phyloP scores from a whole-genome alignment of 2,113 vertebrate genomes.

The Peromyscus maniculatus region DNA sequence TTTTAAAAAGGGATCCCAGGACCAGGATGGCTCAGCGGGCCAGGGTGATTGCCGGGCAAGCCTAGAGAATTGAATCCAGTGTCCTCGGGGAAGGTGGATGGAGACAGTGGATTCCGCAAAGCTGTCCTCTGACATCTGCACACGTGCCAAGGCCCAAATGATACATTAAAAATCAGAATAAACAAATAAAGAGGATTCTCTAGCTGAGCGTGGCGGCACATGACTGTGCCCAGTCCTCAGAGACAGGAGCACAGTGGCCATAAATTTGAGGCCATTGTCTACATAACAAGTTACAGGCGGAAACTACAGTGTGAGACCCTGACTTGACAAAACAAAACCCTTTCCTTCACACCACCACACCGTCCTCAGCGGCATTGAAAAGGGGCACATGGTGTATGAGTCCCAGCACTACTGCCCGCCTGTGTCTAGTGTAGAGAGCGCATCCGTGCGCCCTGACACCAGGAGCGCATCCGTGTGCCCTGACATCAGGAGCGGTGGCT shows the following conservation, averaged over 20 bases:
- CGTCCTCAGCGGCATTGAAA: not conserved
- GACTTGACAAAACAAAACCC: too few species aligned
- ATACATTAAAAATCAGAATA: too few species aligned
- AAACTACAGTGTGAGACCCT: not conserved
- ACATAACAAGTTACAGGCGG: not conserved
- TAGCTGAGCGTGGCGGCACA: not conserved
- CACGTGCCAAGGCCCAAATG: too few species aligned
- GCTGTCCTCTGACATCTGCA: too few species aligned
- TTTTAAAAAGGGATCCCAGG: not conserved
- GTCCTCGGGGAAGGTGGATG: too few species aligned
- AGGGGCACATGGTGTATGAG: accelerated
- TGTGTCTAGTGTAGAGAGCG: not conserved
- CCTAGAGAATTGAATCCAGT: too few species aligned
- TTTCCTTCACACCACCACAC: not conserved
- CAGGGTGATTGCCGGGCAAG: too few species aligned
- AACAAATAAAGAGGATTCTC: too few species aligned
- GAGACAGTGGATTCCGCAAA: not conserved
- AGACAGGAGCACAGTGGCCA: not conserved
- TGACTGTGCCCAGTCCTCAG: not conserved
- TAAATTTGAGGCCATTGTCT: too few species aligned
- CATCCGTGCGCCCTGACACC: too few species aligned
- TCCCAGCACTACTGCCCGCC: too few species aligned
- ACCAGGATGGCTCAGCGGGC: not conserved
- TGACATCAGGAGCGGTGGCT: not conserved
- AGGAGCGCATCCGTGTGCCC: too few species aligned